These are phyloP conservation scores for Hemaris fuciformis DNA, from an alignment of 2,888 invertebrate genomes.

Conservation along the genomic window DNA sequence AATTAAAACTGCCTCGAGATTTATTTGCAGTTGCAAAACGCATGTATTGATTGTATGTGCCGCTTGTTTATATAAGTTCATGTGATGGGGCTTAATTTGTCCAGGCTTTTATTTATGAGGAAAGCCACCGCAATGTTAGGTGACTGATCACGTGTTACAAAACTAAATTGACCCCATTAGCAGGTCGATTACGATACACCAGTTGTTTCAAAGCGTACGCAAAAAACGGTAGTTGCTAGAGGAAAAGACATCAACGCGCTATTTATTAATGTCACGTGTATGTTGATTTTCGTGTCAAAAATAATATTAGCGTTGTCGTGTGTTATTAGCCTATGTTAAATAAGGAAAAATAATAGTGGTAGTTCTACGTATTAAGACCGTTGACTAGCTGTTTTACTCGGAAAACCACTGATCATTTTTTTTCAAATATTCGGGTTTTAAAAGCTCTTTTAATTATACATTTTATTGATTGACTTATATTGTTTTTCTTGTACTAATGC, in stretches of 20 bases:
- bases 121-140: conserved; percentile 21
- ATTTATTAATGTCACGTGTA: conserved; percentile 13
- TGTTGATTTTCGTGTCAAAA: background rate
- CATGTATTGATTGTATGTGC: background rate
- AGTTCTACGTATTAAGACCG: conserved; percentile 35
- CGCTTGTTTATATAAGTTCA: background rate
- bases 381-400: conserved; percentile 27
- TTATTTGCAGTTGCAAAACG: background rate
- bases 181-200: background rate
- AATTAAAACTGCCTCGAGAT: background rate
- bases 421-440: too few species aligned
- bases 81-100: conserved; percentile 11
- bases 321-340: conserved; percentile 25
- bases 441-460: too few species aligned
- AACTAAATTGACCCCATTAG: conserved; percentile 17
- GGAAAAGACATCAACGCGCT: conserved; percentile 53
- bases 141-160: conserved; percentile 14
- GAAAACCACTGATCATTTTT: conserved; percentile 27
- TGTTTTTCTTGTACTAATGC: too few species aligned
- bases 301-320: background rate
- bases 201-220: background rate
- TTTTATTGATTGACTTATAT: too few species aligned
- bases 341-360: conserved; percentile 40
- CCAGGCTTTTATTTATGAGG: conserved; percentile 3
- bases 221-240: background rate